Evolutionary conservation across 37 sponge, comb jelly and placozoan genomes (phyloP).

Genomic region (Spongilla lacustris): DNA sequence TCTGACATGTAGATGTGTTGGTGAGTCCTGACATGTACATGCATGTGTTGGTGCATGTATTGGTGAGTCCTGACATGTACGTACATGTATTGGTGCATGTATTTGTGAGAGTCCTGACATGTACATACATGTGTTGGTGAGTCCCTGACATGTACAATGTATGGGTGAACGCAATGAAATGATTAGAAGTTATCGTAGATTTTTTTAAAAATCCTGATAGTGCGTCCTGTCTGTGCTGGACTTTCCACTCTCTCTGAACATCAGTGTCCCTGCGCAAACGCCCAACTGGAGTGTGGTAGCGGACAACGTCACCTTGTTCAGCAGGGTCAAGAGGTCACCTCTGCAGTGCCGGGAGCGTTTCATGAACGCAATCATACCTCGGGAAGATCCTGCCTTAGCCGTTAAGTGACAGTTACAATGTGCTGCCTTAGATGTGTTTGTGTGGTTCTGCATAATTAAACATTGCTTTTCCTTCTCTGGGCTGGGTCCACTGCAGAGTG

Average conservation of each 20-base stretch:
- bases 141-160: too few relatives aligned
- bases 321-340: conserved; percentile 72
- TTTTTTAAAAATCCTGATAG: conserved; percentile 36
- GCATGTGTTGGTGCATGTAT: background rate
- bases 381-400: conserved; percentile 66
- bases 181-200: too few relatives aligned
- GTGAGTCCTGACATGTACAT: too few relatives aligned
- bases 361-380: conserved; percentile 70
- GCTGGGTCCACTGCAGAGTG: conserved; percentile 4
- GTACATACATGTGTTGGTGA: too few relatives aligned
- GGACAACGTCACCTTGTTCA: conserved; percentile 69
- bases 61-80: too few relatives aligned
- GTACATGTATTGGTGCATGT: too few relatives aligned
- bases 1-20: too few relatives aligned
- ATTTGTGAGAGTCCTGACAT: too few relatives aligned
- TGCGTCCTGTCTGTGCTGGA: conserved; percentile 68
- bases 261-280: conserved; percentile 76
- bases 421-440: background rate
- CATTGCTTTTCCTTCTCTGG: background rate
- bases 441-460: too few relatives aligned
- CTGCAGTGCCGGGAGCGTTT: conserved; percentile 82
- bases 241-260: conserved; percentile 72
- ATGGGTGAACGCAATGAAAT: too few relatives aligned
- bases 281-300: conserved; percentile 91
- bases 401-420: conserved; percentile 4